Conservation (phyloP, 2,888 invertebrate species). For the Pollenia amentaria region DNA sequence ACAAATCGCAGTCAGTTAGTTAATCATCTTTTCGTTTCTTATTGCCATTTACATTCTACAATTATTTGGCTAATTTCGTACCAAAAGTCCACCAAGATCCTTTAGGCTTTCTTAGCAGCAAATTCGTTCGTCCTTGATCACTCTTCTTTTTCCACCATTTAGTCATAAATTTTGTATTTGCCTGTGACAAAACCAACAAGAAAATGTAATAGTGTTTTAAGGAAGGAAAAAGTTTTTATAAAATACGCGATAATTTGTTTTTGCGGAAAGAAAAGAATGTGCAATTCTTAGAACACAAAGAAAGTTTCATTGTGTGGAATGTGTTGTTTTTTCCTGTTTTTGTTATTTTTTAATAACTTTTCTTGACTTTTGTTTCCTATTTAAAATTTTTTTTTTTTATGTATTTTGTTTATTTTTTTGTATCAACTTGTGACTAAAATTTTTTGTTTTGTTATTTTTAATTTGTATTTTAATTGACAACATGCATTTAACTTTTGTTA, state of each 20-base stretch:
- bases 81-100: background rate
- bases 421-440: background rate
- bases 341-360: conserved; percentile 67
- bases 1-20: too few relatives aligned
- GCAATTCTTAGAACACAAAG: conserved; percentile 28
- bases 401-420: conserved; percentile 20
- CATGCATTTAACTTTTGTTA: conserved; percentile 73
- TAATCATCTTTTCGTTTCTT: too few relatives aligned
- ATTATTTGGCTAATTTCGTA: background rate
- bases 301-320: conserved; percentile 62
- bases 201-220: background rate
- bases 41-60: background rate
- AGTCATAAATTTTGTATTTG: conserved; percentile 48
- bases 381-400: conserved; percentile 26
- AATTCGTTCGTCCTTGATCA: conserved; percentile 1
- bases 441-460: conserved; percentile 58
- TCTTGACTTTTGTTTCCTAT: conserved; percentile 62
- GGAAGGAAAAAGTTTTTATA: conserved; percentile 46
- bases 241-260: conserved; percentile 57
- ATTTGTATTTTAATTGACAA: conserved; percentile 69
- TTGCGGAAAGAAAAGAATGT: conserved; percentile 49
- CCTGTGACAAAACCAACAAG: conserved; percentile 20
- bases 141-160: conserved; percentile 34
- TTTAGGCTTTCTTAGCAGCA: background rate
- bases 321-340: conserved; percentile 69